Conservation (phyloP, 53 echinoderm and acorn worm genomes). For the Henricia sp. region DNA sequence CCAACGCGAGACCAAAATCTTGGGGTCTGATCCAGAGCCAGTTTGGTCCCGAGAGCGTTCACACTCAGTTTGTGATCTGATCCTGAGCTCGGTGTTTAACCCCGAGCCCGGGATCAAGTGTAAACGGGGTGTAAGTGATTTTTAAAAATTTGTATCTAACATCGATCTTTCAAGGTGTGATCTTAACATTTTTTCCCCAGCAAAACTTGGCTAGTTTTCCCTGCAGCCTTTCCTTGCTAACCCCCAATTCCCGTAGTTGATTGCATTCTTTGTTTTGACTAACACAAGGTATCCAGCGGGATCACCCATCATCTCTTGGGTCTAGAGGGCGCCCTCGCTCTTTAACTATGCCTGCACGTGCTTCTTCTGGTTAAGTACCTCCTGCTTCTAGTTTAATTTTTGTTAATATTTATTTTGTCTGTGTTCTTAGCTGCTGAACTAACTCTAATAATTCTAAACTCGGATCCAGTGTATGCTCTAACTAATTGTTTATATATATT, state of each 20-base stretch:
- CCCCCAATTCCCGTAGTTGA: neutral
- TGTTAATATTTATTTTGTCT: neutral
- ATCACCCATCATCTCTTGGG: neutral
- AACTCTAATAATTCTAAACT: too few relatives aligned
- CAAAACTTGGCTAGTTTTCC: neutral
- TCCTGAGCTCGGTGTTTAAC: too few relatives aligned
- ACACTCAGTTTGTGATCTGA: too few relatives aligned
- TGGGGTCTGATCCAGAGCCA: too few relatives aligned
- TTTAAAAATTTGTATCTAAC: neutral
- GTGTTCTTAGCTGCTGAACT: too few relatives aligned
- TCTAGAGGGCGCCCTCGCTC: conserved; percentile 29
- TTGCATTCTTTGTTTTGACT: conserved; percentile 10
- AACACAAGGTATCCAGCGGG: conserved; percentile 29
- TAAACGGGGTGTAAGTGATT: too few relatives aligned
- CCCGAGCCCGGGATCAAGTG: too few relatives aligned
- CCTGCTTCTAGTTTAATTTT: neutral
- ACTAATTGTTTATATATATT: too few relatives aligned
- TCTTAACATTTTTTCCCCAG: neutral
- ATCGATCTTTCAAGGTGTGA: too few relatives aligned
- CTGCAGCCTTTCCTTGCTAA: neutral
- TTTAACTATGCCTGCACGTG: conserved; percentile 21
- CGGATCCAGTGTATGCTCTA: too few relatives aligned
- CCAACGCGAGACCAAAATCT: too few relatives aligned
- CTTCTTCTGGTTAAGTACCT: conserved; percentile 32
- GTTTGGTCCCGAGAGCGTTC: too few relatives aligned